Percentiles rank a stretch among this genome's conserved stretches.
Evolutionary conservation across 1,140 invertebrate species (phyloP).

Genomic region (Vollenhovia emeryi): DNA sequence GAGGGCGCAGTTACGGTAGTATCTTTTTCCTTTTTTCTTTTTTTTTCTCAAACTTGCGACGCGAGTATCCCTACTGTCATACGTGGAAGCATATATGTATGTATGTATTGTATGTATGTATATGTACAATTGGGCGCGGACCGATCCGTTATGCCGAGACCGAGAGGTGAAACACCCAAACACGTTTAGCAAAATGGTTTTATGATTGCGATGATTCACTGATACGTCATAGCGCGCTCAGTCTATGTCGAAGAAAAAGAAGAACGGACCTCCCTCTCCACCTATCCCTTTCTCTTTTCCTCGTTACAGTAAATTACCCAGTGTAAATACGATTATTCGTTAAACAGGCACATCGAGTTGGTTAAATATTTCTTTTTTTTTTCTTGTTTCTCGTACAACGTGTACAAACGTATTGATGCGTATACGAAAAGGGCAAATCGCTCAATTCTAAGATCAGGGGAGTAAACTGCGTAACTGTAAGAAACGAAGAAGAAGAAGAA

Average conservation of each 20-base stretch:
- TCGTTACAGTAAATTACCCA: constrained; percentile 54
- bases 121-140: constrained; percentile 53
- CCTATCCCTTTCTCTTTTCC: constrained; percentile 41
- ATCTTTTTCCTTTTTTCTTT: constrained; percentile 14
- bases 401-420: constrained; percentile 25
- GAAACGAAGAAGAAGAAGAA: constrained; percentile 24
- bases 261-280: constrained; percentile 6
- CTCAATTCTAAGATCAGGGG: constrained; percentile 26
- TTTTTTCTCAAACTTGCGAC: constrained; percentile 43
- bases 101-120: constrained; percentile 40
- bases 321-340: constrained; percentile 78
- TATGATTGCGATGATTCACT: constrained; percentile 59
- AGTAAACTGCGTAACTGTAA: constrained; percentile 18
- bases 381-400: constrained; percentile 22
- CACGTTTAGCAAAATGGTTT: constrained; percentile 44
- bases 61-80: constrained; percentile 47
- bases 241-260: constrained; percentile 50
- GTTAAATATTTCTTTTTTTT: constrained; percentile 76
- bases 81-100: constrained; percentile 69
- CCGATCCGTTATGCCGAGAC: constrained; percentile 35
- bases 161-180: constrained; percentile 46
- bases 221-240: constrained; percentile 38
- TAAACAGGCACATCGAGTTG: constrained; percentile 84
- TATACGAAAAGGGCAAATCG: constrained; percentile 43
- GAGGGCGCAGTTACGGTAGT: constrained; percentile 19